Percentiles rank a stretch among this genome's conserved stretches.
Conservation (phyloP, 2,797 vertebrate genomes). For the Enteromius argenteus region DNA sequence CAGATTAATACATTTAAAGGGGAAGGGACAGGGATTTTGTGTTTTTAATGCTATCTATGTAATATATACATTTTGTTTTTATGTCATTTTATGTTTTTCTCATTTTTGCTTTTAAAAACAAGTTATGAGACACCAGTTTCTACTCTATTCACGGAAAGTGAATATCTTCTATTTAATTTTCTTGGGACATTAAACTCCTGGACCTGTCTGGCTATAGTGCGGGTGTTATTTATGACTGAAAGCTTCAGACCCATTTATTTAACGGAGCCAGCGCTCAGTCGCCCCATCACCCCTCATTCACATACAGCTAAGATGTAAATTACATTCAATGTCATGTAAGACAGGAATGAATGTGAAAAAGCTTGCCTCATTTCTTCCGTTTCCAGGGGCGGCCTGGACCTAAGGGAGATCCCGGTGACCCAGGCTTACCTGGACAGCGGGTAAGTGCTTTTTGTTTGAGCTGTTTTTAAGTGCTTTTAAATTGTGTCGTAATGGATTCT, state of each 20-base stretch:
- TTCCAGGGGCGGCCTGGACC: conserved; percentile 92
- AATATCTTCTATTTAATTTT: conserved; percentile 16
- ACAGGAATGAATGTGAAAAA: conserved; percentile 10
- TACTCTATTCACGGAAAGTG: neutral
- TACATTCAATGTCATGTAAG: conserved; percentile 28
- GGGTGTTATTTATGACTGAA: conserved; percentile 40
- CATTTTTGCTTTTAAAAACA: neutral
- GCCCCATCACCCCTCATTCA: conserved; percentile 24
- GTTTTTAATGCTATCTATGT: neutral
- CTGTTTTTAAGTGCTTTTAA: conserved; percentile 8
- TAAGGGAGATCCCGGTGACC: conserved; percentile 94
- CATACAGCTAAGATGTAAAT: conserved; percentile 6
- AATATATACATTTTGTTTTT: neutral
- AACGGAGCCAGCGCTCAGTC: conserved; percentile 16
- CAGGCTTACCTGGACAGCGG: conserved; percentile 85
- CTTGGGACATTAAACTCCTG: conserved; percentile 34
- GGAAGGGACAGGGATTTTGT: neutral
- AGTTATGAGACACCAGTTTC: neutral
- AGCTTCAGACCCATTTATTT: conserved; percentile 33
- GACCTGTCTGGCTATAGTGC: neutral
- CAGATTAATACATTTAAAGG: neutral
- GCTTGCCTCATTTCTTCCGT: conserved; percentile 41
- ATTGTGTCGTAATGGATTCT: conserved; percentile 68
- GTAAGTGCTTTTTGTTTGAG: conserved; percentile 80
- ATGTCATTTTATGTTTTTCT: neutral